Evolutionary conservation across 64 coral and sea anemone species (phyloP), one percentile per base, ranked within the genome.

Genomic region (Acropora yongei): DNA sequence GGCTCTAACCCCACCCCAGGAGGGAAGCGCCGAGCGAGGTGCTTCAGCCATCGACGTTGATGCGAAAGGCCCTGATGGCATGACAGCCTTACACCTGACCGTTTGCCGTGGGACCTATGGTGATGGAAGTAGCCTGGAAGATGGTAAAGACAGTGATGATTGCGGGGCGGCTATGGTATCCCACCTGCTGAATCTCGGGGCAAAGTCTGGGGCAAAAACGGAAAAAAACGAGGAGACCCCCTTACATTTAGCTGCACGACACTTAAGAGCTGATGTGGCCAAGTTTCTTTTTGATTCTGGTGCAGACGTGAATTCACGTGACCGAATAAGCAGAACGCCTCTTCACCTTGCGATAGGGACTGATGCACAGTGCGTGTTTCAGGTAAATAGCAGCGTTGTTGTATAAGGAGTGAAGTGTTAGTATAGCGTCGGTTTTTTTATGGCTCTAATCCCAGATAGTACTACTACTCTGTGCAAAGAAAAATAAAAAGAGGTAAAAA

Each of bases 111-210:
- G 94, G 42, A 93, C 83, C 2, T 88, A 80, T 13, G 74, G 95
- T 51, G 97, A 99, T 83, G 96, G 93, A 3, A 88, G 94, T n/a
- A 91, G 90, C 17, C 51, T 94, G 8, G 97, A 99, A 67, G 97
- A 99, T 57, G 97, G 96, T 19, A 95, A 94, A 58, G 92, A 96
- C 43, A 99, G 97, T 74, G 97, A 99, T 72, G 97, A 99, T 75
- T 95, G 96, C 63, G 94, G 97, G 74, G 94, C 94, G 0, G 92
- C 94, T 45, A 96, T 99, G 88, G 94, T 96, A 6, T 96, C 94
- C 40, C 91, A 99, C 40, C 79, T 99, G 68, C 94, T 99, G 5
- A 90, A 92, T 18, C 80, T 99, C n/a, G 97, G 97, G 16, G 97
- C 97, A 12, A 93, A 78, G 55, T 88, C 78, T 43, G 73, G 20